These are phyloP conservation scores for Hypolimnas misippus DNA, from an alignment of 2,888 invertebrate species.

Conservation along the genomic window DNA sequence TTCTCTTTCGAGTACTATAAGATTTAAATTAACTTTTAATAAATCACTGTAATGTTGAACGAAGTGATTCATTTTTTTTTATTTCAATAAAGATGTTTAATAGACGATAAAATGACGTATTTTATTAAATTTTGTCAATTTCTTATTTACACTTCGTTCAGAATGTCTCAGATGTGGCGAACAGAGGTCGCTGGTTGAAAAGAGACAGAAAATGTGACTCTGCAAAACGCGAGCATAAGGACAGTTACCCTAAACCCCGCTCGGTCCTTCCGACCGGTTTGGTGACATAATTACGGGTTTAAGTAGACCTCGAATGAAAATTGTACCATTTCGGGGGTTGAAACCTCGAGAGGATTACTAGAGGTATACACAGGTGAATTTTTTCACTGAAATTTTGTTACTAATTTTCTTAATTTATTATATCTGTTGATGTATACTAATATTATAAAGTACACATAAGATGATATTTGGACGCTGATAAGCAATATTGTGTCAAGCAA, in stretches of 20 bases:
- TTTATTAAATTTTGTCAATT: no score
- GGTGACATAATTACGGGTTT: slow-evolving; percentile 66
- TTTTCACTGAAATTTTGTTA: slow-evolving; percentile 30
- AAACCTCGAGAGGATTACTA: slow-evolving; percentile 41
- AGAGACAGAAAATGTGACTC: not conserved
- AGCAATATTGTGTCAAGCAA: no score
- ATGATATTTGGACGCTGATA: no score
- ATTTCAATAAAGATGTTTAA: no score
- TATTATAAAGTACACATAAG: slow-evolving; percentile 9
- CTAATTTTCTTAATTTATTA: slow-evolving; percentile 31
- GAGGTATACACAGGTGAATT: slow-evolving; percentile 40
- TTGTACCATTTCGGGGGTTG: slow-evolving; percentile 40
- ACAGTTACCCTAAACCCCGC: slow-evolving; percentile 37
- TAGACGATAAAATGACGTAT: no score
- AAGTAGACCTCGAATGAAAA: slow-evolving; percentile 44
- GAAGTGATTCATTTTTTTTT: no score
- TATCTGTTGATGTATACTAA: slow-evolving; percentile 19
- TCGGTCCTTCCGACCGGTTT: slow-evolving; percentile 44
- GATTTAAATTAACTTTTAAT: no score
- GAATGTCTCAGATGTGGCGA: not conserved
- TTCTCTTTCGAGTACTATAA: no score
- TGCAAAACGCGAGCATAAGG: not conserved
- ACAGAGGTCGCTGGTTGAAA: not conserved
- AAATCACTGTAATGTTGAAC: no score
- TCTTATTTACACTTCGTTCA: no score